These are phyloP conservation scores for Phyto melanocephala DNA, from an alignment of 2,888 invertebrate species.

Conservation along the genomic window DNA sequence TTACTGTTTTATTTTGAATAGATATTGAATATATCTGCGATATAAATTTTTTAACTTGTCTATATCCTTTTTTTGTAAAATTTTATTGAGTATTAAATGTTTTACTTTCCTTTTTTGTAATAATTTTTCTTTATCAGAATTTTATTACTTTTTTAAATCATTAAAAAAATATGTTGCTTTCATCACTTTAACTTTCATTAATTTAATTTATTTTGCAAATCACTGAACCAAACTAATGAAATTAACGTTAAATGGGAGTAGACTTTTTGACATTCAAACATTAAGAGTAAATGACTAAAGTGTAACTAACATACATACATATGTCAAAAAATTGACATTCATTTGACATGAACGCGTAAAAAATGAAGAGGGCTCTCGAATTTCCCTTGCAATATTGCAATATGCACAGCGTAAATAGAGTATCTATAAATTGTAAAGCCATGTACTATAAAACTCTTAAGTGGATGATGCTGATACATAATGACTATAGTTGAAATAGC, in stretches of 20 bases:
- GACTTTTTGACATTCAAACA: slow-evolving; percentile 19
- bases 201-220: slow-evolving; percentile 30
- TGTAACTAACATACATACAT: slow-evolving; percentile 25
- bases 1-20: too few species aligned
- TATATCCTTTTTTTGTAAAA: too few species aligned
- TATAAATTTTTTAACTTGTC: too few species aligned
- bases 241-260: slow-evolving; percentile 51
- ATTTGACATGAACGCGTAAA: slow-evolving; percentile 54
- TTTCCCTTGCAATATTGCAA: not conserved
- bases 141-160: too few species aligned
- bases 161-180: not conserved
- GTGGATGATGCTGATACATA: not conserved
- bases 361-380: slow-evolving; percentile 44
- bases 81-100: too few species aligned
- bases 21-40: too few species aligned
- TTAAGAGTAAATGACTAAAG: not conserved
- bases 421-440: slow-evolving; percentile 16
- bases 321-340: slow-evolving; percentile 59
- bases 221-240: slow-evolving; percentile 40
- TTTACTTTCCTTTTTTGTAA: too few species aligned
- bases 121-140: too few species aligned
- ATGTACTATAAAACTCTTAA: not conserved
- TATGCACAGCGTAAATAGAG: not conserved
- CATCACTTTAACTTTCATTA: not conserved
- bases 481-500: not conserved